Conservation (phyloP, 2,797 vertebrate species). For the Sebastes iracundus region DNA sequence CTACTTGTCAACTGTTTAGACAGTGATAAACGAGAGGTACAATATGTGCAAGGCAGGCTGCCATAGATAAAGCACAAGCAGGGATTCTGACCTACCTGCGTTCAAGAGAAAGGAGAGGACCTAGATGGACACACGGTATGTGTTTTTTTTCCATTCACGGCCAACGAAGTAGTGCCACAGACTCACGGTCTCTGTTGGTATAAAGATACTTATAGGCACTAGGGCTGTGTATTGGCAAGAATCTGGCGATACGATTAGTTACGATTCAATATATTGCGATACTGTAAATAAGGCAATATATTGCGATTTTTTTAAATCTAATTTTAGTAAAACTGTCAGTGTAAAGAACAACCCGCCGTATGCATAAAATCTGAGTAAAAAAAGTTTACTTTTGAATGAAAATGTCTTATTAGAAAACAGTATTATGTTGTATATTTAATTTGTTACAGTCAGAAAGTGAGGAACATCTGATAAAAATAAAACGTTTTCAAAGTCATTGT, state of each 20-base stretch:
- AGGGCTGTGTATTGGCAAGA: too few relatives aligned
- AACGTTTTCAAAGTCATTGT: neutral
- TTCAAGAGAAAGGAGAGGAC: conserved; percentile 39
- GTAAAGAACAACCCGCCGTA: neutral
- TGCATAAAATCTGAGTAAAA: neutral
- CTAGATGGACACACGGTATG: conserved; percentile 1
- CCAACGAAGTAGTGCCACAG: neutral
- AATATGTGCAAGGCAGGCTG: conserved; percentile 57
- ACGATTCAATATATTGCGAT: too few relatives aligned
- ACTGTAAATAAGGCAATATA: too few relatives aligned
- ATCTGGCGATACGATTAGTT: too few relatives aligned
- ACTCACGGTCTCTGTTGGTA: neutral
- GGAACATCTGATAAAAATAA: too few relatives aligned
- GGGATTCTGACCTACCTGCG: conserved; percentile 48
- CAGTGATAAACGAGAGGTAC: conserved; percentile 70
- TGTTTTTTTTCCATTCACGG: neutral
- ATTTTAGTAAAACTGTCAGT: neutral
- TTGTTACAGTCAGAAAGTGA: neutral
- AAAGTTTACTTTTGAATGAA: neutral
- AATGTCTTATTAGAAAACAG: neutral
- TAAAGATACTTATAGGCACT: neutral
- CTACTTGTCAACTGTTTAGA: conserved; percentile 63
- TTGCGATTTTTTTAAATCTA: too few relatives aligned
- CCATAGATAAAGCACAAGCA: conserved; percentile 57
- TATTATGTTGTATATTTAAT: neutral